Evolutionary conservation across 2,797 vertebrate genomes (phyloP).

Genomic region (Phylloscopus collybita): DNA sequence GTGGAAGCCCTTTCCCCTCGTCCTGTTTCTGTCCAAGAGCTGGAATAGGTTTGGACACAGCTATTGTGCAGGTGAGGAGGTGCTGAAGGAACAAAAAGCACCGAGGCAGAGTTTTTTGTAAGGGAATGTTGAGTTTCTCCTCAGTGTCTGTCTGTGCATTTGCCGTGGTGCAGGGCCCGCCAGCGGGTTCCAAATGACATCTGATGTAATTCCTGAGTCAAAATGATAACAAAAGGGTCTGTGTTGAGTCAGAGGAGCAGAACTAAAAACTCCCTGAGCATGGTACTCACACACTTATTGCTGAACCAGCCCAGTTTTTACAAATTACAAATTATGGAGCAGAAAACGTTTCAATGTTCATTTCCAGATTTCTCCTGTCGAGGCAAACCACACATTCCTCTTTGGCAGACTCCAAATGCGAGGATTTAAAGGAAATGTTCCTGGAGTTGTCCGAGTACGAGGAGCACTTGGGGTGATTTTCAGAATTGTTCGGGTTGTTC

Average conservation of each 20-base stretch:
- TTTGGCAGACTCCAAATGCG: not conserved
- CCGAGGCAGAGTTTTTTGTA: not conserved
- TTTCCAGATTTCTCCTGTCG: constrained; percentile 15
- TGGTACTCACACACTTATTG: not conserved
- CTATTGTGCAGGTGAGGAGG: not conserved
- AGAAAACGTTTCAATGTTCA: not conserved
- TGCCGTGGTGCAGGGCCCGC: not conserved
- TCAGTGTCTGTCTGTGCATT: not conserved
- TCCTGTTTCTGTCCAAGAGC: fast-evolving
- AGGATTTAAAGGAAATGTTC: not conserved
- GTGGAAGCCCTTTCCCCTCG: not conserved
- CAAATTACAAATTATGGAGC: constrained; percentile 7
- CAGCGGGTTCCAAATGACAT: not conserved
- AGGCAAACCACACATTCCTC: constrained; percentile 39
- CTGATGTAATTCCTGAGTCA: not conserved
- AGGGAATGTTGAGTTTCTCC: not conserved
- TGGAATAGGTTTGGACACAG: not conserved
- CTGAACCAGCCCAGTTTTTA: constrained; percentile 12
- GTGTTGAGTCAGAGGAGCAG: not conserved
- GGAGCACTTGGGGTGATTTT: not conserved
- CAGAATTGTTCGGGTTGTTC: not conserved
- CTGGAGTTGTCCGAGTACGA: not conserved
- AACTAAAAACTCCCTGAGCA: not conserved
- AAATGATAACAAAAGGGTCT: constrained; percentile 2
- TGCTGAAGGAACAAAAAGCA: not conserved